These are phyloP conservation scores for Apis dorsata DNA, from an alignment of 1,140 invertebrate species.

Conservation along the genomic window DNA sequence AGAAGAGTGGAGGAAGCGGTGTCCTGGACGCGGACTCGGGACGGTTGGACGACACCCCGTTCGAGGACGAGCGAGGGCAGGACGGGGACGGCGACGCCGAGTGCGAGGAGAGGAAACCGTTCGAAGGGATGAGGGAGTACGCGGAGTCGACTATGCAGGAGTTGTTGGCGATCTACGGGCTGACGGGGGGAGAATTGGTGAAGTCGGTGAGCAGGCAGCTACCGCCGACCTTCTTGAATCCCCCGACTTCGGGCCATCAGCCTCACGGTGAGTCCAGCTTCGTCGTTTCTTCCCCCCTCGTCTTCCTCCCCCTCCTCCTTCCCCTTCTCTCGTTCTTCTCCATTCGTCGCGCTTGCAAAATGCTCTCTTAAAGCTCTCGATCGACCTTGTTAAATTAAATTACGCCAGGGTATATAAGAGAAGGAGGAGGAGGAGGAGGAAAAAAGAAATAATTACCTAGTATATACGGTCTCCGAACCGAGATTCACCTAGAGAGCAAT, in stretches of 20 bases:
- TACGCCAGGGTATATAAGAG: too few species aligned
- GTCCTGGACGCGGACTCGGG: constrained; percentile 69
- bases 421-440: too few species aligned
- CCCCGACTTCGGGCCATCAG: constrained; percentile 68
- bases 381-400: too few species aligned
- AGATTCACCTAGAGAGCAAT: constrained; percentile 6
- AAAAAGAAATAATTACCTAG: too few species aligned
- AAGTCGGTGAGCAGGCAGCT: constrained; percentile 79
- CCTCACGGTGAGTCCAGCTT: constrained; percentile 66
- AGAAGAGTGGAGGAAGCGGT: constrained; percentile 75
- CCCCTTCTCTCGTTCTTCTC: neutral
- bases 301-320: neutral
- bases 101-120: constrained; percentile 73
- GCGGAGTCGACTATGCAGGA: constrained; percentile 85
- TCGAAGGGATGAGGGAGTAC: constrained; percentile 82
- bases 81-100: constrained; percentile 62
- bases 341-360: too few species aligned
- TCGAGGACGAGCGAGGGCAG: constrained; percentile 72
- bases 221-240: constrained; percentile 76
- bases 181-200: constrained; percentile 78
- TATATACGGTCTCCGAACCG: neutral
- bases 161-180: constrained; percentile 82
- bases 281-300: neutral
- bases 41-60: constrained; percentile 70
- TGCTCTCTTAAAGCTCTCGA: too few species aligned